Percentiles rank a stretch among this genome's conserved stretches.
phyloP scores from a whole-genome alignment of 2,797 vertebrate genomes.

The Nyctibius grandis region DNA sequence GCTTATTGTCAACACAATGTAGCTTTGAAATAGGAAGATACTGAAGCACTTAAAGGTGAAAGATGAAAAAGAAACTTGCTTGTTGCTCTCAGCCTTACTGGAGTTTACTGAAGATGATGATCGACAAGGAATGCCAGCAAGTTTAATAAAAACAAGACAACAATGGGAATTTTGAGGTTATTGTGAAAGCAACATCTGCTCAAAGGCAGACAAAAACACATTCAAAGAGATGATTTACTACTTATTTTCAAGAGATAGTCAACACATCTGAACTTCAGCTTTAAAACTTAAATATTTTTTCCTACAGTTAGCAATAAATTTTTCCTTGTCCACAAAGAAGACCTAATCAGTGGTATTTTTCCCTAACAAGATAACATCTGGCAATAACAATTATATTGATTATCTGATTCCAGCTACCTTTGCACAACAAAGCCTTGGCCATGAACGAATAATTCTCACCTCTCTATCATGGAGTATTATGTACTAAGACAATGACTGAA shows the following conservation, averaged over 20 bases:
- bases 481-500: neutral
- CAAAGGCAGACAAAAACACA: neutral
- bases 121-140: neutral
- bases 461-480: neutral
- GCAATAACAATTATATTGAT: slow-evolving; percentile 18
- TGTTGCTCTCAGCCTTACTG: neutral
- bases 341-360: neutral
- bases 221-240: neutral
- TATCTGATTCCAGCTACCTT: neutral
- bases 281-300: neutral
- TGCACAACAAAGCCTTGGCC: neutral
- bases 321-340: neutral
- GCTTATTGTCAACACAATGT: neutral
- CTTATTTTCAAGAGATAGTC: neutral
- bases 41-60: neutral
- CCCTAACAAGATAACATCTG: neutral
- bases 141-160: neutral
- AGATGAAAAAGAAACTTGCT: neutral
- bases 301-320: neutral
- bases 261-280: neutral
- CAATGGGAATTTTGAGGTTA: neutral
- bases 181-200: neutral
- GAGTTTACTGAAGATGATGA: neutral
- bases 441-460: neutral
- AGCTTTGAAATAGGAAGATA: neutral